These are phyloP conservation scores for Callionymus lyra DNA, from an alignment of 2,113 vertebrate genomes.

Conservation along the genomic window DNA sequence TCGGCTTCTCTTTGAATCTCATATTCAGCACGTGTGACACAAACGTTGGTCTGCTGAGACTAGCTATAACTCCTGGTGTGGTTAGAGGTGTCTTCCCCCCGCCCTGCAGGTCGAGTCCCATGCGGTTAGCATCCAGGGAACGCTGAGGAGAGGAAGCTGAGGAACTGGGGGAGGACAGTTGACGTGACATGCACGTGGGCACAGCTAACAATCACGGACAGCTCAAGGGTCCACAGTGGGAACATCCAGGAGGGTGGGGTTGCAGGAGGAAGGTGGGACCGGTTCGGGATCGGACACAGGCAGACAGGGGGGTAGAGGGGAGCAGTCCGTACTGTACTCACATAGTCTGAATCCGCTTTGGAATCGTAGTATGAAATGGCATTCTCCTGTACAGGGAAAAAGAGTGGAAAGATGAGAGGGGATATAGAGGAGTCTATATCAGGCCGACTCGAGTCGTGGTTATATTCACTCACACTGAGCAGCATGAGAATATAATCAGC, in stretches of 20 bases:
- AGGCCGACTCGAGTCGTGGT: constrained; percentile 42
- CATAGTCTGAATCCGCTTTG: constrained; percentile 88
- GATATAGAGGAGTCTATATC: constrained; percentile 54
- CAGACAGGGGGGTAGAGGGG: constrained; percentile 12
- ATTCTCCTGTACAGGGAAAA: constrained; percentile 78
- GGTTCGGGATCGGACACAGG: constrained; percentile 23
- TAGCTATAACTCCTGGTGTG: constrained; percentile 3
- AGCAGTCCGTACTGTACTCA: constrained; percentile 71
- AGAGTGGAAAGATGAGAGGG: constrained; percentile 59
- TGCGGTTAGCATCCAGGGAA: background rate
- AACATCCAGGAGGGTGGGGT: constrained; percentile 26
- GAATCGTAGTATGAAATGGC: constrained; percentile 94
- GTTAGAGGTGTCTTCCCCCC: constrained; percentile 3
- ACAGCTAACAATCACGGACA: constrained; percentile 35
- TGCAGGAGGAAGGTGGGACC: constrained; percentile 31
- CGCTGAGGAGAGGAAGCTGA: background rate
- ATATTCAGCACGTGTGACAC: no score
- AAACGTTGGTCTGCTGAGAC: no score
- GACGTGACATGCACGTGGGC: constrained; percentile 48
- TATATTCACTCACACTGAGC: constrained; percentile 62
- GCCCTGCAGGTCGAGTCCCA: constrained; percentile 1
- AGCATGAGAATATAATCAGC: constrained; percentile 68
- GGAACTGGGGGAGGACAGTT: constrained; percentile 24
- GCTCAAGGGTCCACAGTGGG: no score
- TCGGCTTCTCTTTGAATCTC: no score